Percentiles rank a stretch among this genome's conserved stretches.
These are phyloP conservation scores for Colletes gigas DNA, from an alignment of 1,140 invertebrate genomes.

Conservation along the genomic window DNA sequence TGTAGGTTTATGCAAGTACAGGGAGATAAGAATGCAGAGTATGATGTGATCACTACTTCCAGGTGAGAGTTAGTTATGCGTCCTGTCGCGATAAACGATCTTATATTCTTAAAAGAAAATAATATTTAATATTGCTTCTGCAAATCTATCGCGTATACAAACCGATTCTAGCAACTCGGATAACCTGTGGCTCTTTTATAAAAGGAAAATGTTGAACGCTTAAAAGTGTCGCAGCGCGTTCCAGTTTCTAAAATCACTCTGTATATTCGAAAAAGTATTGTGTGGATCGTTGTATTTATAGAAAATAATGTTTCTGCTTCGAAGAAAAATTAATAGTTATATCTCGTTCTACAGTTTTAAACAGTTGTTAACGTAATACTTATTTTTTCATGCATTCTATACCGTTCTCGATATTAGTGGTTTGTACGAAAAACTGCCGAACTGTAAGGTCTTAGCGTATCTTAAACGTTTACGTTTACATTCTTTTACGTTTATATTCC, in stretches of 20 bases:
- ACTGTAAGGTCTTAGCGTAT: background rate
- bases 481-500: constrained; percentile 2
- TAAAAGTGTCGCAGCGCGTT: no score
- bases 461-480: constrained; percentile 2
- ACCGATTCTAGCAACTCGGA: no score
- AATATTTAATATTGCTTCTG: constrained; percentile 46
- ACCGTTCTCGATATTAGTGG: constrained; percentile 14
- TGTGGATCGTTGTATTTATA: background rate
- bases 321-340: background rate
- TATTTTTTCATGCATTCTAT: constrained; percentile 33
- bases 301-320: background rate
- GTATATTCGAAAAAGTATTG: constrained; percentile 1
- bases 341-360: background rate
- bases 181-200: no score
- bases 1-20: constrained; percentile 77
- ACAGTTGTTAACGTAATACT: constrained; percentile 7
- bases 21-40: constrained; percentile 78
- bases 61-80: constrained; percentile 73
- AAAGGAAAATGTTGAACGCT: no score
- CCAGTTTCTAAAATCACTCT: no score
- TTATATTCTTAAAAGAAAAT: background rate
- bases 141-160: constrained; percentile 26
- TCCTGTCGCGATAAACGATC: constrained; percentile 34
- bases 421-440: constrained; percentile 17
- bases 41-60: constrained; percentile 79